Base-by-base conservation (phyloP, 2,113 vertebrate genomes). In the Nothoprocta pentlandii region DNA sequence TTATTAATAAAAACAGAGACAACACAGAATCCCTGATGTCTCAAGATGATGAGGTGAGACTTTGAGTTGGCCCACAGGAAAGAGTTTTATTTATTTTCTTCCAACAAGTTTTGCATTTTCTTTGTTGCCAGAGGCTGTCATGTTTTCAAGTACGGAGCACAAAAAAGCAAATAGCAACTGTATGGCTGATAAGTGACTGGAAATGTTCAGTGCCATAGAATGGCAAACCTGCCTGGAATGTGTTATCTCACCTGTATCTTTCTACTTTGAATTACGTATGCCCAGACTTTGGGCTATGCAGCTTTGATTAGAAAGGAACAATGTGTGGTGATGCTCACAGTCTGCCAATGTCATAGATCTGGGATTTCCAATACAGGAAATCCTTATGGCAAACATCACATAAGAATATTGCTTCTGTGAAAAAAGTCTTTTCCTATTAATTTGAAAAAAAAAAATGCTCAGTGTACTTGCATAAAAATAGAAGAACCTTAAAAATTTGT, bases 1-100 rank as follows among this genome's bases (percentile, higher is more conserved):
- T 96, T 94, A 90, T 94, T 92, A 90, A 92, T 89, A 93, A 94
- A 96, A 95, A 87, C 32, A 91, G 75, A 67, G 90, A 92, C 68
- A 88, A 80, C 54, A 76, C 32, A 91, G 86, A 93, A 93, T 89
- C 93, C 74, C 82, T 81, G 90, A 96, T 97, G 84, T 93, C 87
- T 77, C 81, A 90, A 47, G 80, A 92, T 68, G 80, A 96, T 88
- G 79, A 97, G 97, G 97, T 97, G 95, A 97, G 93, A 94, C 95
- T 96, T 93, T 82, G 77, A 94, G 47, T 86, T 79, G 44, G 91
- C 78, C 58, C 74, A 25, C 16, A 96, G 94, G 83, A 91, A 93
- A 61, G 6, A 20, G 69, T 84, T 97, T 95, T 82, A 87, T 95
- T 93, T 93, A 91, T 90, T 85, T 95, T 79, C 77, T 96, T 68